Evolutionary conservation across 2,888 invertebrate genomes (phyloP), one percentile per base, ranked within the genome.

Genomic region (Didymodactylos carnosus): DNA sequence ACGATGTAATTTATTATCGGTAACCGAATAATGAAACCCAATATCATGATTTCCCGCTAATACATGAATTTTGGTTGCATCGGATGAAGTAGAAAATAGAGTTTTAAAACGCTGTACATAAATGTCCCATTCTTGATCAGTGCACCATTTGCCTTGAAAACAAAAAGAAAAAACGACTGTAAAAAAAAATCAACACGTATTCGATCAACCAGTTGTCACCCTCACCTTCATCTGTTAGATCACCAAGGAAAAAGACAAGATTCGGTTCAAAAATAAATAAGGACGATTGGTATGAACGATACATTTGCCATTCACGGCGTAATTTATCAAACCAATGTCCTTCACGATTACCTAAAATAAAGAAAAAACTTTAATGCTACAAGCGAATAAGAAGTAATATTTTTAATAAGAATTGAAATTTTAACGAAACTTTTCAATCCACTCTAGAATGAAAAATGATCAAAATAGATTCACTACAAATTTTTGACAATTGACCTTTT

Each of bases 301-400:
- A 87, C 95, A 98, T 98, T 84, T 97, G 95, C 94, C 94, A 97
- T 84, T 98, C 97, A 78, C 88, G 87, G 78, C 90, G 86, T 78
- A 95, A 85, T 83, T 92, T 94, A 82, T 98, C 97, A 80, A 93
- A 88, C 95, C 95, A 95, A 82, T 97, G 93, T 0, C 94, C 95
- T 73, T 88, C 86, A 73, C 88, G 85, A 0, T 89, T 87, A 0
- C 95, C 94, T n/a, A n/a, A n/a, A n/a, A n/a, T n/a, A n/a, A n/a
- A n/a, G n/a, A n/a, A n/a, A n/a, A n/a, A n/a, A n/a, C n/a, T n/a
- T n/a, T n/a, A n/a, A n/a, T n/a, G n/a, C n/a, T n/a, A n/a, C n/a
- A n/a, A n/a, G n/a, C n/a, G n/a, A n/a, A n/a, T n/a, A n/a, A n/a
- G n/a, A n/a, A n/a, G n/a, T n/a, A n/a, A n/a, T n/a, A n/a, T n/a